phyloP scores from a whole-genome alignment of 2,888 invertebrate genomes.

The Mythimna lalbum region DNA sequence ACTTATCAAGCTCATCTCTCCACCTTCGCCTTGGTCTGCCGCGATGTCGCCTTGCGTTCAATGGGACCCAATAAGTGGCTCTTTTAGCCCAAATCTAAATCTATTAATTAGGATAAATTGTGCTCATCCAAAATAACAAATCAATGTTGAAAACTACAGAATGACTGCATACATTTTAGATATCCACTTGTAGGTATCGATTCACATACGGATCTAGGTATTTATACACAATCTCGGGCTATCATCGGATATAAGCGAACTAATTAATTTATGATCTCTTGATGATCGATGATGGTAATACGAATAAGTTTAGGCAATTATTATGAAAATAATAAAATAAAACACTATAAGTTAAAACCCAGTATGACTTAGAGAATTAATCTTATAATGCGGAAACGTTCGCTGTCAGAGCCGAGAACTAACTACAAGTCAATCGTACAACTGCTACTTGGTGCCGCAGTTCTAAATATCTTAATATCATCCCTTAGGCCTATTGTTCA shows the following conservation, averaged over 20 bases:
- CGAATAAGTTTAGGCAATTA: background rate
- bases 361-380: too few relatives aligned
- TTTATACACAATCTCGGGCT: conserved; percentile 20
- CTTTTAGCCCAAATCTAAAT: too few relatives aligned
- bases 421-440: too few relatives aligned
- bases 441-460: background rate
- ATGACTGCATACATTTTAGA: background rate
- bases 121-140: background rate
- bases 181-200: conserved; percentile 5
- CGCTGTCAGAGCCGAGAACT: too few relatives aligned
- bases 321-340: background rate
- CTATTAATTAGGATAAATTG: too few relatives aligned
- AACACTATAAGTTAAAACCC: too few relatives aligned
- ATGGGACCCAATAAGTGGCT: too few relatives aligned
- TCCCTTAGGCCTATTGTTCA: background rate
- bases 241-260: conserved; percentile 18
- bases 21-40: too few relatives aligned
- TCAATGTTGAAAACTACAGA: background rate
- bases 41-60: too few relatives aligned
- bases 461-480: conserved; percentile 3
- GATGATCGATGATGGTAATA: conserved; percentile 11
- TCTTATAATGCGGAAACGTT: too few relatives aligned
- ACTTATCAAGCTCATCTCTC: too few relatives aligned
- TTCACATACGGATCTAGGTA: conserved; percentile 35
- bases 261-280: conserved; percentile 25